A percentile compares a stretch with the other conserved stretches of the same genome.
Conservation (phyloP, 2,113 vertebrate species). For the Channa argus region DNA sequence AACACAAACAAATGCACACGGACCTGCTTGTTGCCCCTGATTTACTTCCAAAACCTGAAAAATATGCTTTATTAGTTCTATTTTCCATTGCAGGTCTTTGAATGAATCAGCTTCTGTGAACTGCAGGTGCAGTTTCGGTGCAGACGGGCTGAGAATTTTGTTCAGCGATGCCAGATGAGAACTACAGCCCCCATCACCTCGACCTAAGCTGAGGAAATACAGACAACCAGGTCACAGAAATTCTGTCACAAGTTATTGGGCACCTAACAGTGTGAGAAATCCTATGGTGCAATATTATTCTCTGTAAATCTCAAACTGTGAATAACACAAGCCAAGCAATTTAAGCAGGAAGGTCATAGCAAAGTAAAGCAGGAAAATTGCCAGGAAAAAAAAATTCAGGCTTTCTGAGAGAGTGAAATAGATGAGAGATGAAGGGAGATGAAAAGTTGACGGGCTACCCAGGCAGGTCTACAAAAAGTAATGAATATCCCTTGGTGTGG, state of each 20-base stretch:
- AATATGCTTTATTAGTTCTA: constrained; percentile 35
- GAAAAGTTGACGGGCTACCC: constrained; percentile 85
- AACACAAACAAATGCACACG: constrained; percentile 44
- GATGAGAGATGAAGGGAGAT: constrained; percentile 85
- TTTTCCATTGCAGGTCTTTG: constrained; percentile 21
- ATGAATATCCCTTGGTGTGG: constrained; percentile 86
- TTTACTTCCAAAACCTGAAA: constrained; percentile 36
- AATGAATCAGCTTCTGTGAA: constrained; percentile 48
- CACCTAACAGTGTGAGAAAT: constrained; percentile 84
- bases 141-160: constrained; percentile 53
- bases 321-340: constrained; percentile 87
- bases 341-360: constrained; percentile 85
- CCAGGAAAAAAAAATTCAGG: constrained; percentile 62
- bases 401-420: constrained; percentile 83
- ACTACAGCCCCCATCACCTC: constrained; percentile 71
- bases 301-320: constrained; percentile 84
- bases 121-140: constrained; percentile 32
- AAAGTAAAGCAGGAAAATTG: constrained; percentile 82
- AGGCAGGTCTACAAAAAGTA: constrained; percentile 83
- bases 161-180: constrained; percentile 55
- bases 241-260: constrained; percentile 83
- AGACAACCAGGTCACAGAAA: constrained; percentile 71
- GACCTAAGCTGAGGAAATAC: constrained; percentile 72
- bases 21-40: constrained; percentile 9
- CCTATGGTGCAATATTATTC: constrained; percentile 82